A percentile compares a stretch with the other conserved stretches of the same genome.
Evolutionary conservation across 2,113 vertebrate genomes (phyloP).

Genomic region (Stercorarius parasiticus): DNA sequence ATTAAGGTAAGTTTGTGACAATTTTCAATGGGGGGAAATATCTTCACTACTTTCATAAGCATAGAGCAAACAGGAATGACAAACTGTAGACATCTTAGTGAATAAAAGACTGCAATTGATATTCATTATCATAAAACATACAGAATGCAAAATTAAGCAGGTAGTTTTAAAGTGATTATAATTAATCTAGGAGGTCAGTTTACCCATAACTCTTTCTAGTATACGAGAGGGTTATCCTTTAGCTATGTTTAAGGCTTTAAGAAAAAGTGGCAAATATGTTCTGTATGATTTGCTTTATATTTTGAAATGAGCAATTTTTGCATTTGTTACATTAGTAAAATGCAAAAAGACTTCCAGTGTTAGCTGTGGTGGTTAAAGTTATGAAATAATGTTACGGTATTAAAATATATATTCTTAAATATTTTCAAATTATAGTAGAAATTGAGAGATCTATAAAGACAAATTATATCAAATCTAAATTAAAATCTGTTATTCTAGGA

Average conservation of each 20-base stretch:
- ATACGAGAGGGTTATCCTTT: background rate
- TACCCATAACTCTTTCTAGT: background rate
- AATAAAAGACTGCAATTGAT: background rate
- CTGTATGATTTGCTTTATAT: background rate
- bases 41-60: background rate
- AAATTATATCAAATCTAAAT: background rate
- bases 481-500: background rate
- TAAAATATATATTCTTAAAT: background rate
- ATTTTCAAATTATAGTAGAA: background rate
- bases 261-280: background rate
- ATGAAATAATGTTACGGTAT: background rate
- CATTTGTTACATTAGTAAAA: background rate
- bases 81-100: background rate
- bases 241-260: background rate
- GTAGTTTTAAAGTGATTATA: background rate
- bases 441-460: background rate
- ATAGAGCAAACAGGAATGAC: background rate
- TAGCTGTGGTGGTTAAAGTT: background rate
- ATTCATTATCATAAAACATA: background rate
- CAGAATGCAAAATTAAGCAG: background rate
- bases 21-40: background rate
- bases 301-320: background rate
- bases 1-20: conserved; percentile 81
- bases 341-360: background rate
- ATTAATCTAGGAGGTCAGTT: background rate